Conservation (phyloP, 2,888 invertebrate genomes). For the Scaptomyza caliginosa region DNA sequence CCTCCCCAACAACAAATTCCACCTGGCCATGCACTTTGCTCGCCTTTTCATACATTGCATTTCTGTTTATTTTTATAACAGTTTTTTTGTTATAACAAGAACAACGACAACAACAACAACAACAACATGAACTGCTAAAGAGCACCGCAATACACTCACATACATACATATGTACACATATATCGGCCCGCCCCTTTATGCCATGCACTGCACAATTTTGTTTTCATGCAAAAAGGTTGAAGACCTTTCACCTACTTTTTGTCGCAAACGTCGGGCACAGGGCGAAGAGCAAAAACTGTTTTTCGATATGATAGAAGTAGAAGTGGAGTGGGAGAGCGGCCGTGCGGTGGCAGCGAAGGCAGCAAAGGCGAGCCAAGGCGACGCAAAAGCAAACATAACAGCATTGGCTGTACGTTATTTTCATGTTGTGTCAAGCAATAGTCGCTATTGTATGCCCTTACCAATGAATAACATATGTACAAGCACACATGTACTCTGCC, state of each 20-base stretch:
- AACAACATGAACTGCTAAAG: conserved; percentile 5
- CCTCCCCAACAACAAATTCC: conserved; percentile 9
- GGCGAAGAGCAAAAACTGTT: conserved; percentile 36
- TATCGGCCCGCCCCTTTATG: conserved; percentile 23
- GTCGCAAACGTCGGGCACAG: conserved; percentile 43
- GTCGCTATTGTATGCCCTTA: conserved; percentile 15
- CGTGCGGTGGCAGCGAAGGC: neutral
- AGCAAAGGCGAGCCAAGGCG: conserved; percentile 20
- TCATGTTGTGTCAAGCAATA: neutral
- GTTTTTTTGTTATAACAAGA: conserved; percentile 28
- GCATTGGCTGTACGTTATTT: neutral
- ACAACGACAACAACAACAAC: conserved; percentile 13
- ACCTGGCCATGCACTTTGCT: conserved; percentile 63
- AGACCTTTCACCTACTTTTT: conserved; percentile 83
- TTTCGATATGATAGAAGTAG: conserved; percentile 24
- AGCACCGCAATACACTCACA: conserved; percentile 39
- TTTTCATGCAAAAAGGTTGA: conserved; percentile 79
- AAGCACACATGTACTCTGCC: no score
- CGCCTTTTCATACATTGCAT: conserved; percentile 41
- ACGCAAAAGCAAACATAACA: conserved; percentile 32
- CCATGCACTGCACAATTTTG: conserved; percentile 63
- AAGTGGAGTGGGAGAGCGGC: conserved; percentile 2
- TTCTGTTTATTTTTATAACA: conserved; percentile 44
- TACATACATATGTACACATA: neutral
- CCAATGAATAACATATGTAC: neutral